These are phyloP conservation scores for Proteles cristata DNA, from an alignment of 2,113 vertebrate species.

Conservation along the genomic window DNA sequence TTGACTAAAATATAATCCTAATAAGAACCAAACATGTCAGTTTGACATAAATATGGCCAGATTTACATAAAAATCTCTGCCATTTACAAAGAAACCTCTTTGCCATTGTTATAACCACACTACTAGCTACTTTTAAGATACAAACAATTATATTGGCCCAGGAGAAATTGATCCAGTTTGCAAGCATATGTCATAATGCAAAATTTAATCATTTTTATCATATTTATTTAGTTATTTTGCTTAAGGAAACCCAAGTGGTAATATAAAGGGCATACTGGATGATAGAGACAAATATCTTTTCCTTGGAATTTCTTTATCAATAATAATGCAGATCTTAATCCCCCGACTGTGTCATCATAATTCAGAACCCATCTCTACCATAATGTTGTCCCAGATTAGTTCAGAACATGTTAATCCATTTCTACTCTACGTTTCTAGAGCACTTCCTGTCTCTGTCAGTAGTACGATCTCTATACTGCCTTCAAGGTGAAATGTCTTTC, in stretches of 20 bases:
- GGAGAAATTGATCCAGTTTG: background rate
- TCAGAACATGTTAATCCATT: background rate
- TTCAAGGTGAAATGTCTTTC: background rate
- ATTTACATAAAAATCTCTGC: background rate
- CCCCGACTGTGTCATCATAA: background rate
- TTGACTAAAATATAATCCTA: background rate
- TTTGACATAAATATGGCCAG: background rate
- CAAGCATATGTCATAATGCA: background rate
- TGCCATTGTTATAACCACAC: background rate
- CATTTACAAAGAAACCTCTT: constrained; percentile 1
- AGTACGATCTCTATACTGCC: background rate
- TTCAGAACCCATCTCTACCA: background rate
- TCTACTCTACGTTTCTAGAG: background rate
- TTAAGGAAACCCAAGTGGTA: background rate
- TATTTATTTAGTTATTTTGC: background rate
- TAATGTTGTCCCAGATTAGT: background rate
- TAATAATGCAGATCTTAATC: background rate
- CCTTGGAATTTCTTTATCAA: background rate
- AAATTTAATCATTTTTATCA: background rate
- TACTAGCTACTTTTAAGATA: background rate
- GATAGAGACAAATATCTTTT: background rate
- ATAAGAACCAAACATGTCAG: background rate
- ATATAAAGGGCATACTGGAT: background rate
- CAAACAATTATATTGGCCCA: background rate
- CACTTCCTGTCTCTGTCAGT: background rate